These are phyloP conservation scores for Pteronotus mesoamericanus DNA, from an alignment of 2,797 vertebrate species.

Conservation along the genomic window DNA sequence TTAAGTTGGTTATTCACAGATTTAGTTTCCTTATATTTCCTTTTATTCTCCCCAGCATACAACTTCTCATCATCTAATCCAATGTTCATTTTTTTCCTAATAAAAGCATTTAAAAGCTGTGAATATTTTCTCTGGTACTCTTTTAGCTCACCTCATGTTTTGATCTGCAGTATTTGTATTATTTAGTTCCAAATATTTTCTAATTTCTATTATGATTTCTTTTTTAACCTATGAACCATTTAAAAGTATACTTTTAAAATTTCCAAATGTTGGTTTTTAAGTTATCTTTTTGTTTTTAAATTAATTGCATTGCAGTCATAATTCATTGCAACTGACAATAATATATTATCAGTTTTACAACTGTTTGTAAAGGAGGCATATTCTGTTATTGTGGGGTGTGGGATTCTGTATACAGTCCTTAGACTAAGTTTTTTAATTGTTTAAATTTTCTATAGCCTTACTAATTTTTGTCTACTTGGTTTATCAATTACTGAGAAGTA, in stretches of 20 bases:
- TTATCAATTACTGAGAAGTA: not conserved
- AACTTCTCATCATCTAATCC: not conserved
- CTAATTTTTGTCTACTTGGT: not conserved
- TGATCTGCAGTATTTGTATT: not conserved
- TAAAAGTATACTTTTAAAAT: conserved; percentile 14
- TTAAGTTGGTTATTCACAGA: not conserved
- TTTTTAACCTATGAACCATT: not conserved
- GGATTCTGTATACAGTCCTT: not conserved
- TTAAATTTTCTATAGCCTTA: not conserved
- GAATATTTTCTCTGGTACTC: not conserved
- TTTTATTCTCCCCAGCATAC: not conserved
- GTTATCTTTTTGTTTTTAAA: not conserved
- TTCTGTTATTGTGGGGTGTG: not conserved
- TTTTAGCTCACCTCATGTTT: not conserved
- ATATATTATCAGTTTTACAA: not conserved
- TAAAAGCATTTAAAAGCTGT: not conserved
- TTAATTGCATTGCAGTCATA: no score
- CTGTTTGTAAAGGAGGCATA: not conserved
- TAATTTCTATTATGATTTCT: not conserved
- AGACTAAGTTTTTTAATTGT: not conserved
- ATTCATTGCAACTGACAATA: not conserved
- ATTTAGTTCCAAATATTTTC: conserved; percentile 27
- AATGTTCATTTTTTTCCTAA: not conserved
- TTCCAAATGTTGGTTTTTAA: not conserved
- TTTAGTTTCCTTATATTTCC: not conserved